Evolutionary conservation across 2,888 invertebrate species (phyloP).

Genomic region (Metallyticus violacea): DNA sequence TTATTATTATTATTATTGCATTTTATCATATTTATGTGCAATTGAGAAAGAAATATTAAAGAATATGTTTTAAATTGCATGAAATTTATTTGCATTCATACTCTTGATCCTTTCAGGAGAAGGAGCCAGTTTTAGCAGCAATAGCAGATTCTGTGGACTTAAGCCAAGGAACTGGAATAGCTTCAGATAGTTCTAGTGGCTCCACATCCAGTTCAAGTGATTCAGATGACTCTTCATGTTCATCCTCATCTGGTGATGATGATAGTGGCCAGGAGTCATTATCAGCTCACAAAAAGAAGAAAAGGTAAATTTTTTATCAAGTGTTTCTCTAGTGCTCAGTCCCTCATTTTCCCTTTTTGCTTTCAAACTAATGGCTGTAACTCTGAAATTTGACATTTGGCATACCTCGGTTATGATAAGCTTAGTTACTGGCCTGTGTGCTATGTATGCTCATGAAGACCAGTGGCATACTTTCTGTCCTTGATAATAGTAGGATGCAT

Average conservation of each 20-base stretch:
- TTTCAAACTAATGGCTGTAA: no score
- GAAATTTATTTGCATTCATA: neutral
- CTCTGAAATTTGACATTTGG: no score
- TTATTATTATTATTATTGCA: no score
- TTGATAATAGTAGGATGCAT: no score
- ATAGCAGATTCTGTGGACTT: constrained; percentile 83
- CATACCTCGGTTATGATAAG: no score
- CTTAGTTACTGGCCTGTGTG: no score
- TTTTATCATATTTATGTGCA: no score
- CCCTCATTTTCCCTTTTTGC: no score
- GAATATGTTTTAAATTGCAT: neutral
- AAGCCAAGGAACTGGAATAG: constrained; percentile 82
- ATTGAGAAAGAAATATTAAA: no score
- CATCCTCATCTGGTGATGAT: constrained; percentile 47
- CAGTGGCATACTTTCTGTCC: neutral
- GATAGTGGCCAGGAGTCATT: constrained; percentile 86
- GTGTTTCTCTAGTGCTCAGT: no score
- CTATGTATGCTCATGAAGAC: no score
- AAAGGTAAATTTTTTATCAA: neutral
- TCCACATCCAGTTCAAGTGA: constrained; percentile 66
- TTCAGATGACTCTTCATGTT: constrained; percentile 42
- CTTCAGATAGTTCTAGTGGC: constrained; percentile 91
- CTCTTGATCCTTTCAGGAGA: constrained; percentile 48
- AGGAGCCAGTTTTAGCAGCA: constrained; percentile 74
- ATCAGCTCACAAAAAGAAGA: constrained; percentile 67